Evolutionary conservation across 2,888 invertebrate genomes (phyloP).

Genomic region (Leptopilina syphax): DNA sequence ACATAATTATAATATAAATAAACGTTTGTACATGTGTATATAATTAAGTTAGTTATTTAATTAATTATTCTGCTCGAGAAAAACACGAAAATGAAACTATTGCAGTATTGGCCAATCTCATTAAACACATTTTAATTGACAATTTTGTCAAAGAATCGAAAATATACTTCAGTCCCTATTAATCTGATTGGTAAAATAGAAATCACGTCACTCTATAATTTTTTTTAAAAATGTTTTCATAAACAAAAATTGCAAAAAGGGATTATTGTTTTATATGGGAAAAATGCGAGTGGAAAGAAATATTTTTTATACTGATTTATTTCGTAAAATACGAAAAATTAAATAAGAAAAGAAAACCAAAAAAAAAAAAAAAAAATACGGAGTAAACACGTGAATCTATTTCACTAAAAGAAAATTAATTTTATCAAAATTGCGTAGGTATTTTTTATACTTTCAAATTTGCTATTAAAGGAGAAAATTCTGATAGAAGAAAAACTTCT

Average conservation of each 20-base stretch:
- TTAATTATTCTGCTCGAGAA: constrained; percentile 19
- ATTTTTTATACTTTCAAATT: background rate
- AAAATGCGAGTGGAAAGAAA: constrained; percentile 27
- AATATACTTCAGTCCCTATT: background rate
- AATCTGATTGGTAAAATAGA: constrained; percentile 1
- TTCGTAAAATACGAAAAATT: background rate
- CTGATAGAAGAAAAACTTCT: background rate
- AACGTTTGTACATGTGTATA: constrained; percentile 63
- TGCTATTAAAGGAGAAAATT: background rate
- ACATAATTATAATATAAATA: background rate
- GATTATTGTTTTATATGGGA: background rate
- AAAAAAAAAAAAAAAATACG: background rate
- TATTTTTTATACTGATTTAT: constrained; percentile 9
- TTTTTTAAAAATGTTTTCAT: background rate
- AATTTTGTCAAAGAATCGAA: background rate
- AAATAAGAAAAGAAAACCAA: background rate
- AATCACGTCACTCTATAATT: background rate
- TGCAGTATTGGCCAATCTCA: constrained; percentile 40
- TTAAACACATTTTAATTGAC: background rate
- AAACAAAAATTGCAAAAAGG: background rate
- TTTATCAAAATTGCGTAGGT: background rate
- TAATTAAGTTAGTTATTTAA: constrained; percentile 56
- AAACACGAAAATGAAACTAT: constrained; percentile 7
- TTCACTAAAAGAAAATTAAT: background rate
- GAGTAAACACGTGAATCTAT: constrained; percentile 7